Conservation (phyloP, 1,140 invertebrate species). For the Drosophila pachea region DNA sequence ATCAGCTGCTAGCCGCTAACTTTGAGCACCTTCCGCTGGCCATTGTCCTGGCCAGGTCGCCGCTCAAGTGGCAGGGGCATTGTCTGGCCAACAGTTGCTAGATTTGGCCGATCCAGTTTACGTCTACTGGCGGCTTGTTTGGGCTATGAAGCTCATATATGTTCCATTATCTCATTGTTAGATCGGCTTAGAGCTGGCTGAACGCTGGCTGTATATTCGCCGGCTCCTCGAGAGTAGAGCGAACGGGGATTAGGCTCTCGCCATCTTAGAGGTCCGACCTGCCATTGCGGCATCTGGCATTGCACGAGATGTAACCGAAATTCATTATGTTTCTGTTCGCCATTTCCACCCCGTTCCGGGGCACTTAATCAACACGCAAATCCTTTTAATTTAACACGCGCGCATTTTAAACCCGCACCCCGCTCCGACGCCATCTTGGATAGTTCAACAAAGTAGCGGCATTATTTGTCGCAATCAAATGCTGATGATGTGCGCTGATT, state of each 20-base stretch:
- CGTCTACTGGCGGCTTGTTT: conserved; percentile 53
- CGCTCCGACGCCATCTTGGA: conserved; percentile 57
- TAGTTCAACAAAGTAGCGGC: conserved; percentile 68
- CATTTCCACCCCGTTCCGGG: conserved; percentile 31
- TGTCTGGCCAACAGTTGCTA: conserved; percentile 28
- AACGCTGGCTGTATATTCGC: conserved; percentile 56
- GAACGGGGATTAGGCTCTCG: conserved; percentile 37
- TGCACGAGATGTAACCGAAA: neutral
- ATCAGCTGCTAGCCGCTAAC: conserved; percentile 63
- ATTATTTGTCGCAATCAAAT: conserved; percentile 79
- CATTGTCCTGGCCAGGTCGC: conserved; percentile 31
- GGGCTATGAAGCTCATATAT: conserved; percentile 68
- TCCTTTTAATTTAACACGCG: conserved; percentile 71
- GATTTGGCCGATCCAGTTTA: conserved; percentile 6
- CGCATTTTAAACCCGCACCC: conserved; percentile 40
- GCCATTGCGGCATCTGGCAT: conserved; percentile 8
- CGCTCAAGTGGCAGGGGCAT: conserved; percentile 40
- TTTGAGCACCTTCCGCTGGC: conserved; percentile 37
- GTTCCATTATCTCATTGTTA: conserved; percentile 73
- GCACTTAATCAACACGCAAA: conserved; percentile 73
- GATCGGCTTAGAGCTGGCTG: conserved; percentile 61
- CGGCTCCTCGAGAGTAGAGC: conserved; percentile 22
- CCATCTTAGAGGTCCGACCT: conserved; percentile 1
- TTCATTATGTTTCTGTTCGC: neutral
- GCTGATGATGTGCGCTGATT: conserved; percentile 76